A percentile compares a stretch with the other conserved stretches of the same genome.
These are phyloP conservation scores for Euclidia mi DNA, from an alignment of 2,888 invertebrate species.

Conservation along the genomic window DNA sequence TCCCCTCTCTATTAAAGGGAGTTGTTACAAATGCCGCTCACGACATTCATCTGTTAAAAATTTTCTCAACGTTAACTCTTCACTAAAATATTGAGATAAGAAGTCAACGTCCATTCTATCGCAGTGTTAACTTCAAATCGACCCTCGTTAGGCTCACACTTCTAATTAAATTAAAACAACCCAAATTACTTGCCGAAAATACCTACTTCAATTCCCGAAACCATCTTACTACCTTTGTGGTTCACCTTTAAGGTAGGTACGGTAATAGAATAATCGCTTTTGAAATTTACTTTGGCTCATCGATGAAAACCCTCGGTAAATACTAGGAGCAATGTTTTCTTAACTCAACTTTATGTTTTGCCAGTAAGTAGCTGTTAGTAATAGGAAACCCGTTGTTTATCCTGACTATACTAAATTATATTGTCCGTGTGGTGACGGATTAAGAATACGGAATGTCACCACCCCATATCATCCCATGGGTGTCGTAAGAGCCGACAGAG, in stretches of 20 bases:
- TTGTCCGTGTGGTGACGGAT: no score
- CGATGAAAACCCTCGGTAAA: conserved; percentile 8
- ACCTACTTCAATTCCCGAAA: conserved; percentile 25
- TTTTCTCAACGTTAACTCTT: no score
- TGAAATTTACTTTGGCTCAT: conserved; percentile 3
- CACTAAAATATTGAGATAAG: conserved; percentile 30
- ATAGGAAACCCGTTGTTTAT: no score
- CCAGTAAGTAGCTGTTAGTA: no score
- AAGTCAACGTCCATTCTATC: conserved; percentile 24
- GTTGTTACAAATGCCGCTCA: no score
- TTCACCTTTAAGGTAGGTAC: conserved; percentile 7
- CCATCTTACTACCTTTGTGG: conserved; percentile 10
- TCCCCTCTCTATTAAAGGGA: no score
- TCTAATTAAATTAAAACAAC: conserved; percentile 66
- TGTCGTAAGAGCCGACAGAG: no score
- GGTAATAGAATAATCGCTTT: conserved; percentile 19
- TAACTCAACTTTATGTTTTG: no score
- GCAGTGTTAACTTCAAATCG: conserved; percentile 53
- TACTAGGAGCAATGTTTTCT: conserved; percentile 14
- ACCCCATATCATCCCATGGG: no score
- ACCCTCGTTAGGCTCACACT: conserved; percentile 59
- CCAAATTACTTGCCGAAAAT: conserved; percentile 52
- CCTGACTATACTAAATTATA: no score
- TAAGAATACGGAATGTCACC: no score
- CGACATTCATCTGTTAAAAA: no score